Evolutionary conservation across 1,140 invertebrate genomes (phyloP).

Genomic region (Archegozetes longisetosus): DNA sequence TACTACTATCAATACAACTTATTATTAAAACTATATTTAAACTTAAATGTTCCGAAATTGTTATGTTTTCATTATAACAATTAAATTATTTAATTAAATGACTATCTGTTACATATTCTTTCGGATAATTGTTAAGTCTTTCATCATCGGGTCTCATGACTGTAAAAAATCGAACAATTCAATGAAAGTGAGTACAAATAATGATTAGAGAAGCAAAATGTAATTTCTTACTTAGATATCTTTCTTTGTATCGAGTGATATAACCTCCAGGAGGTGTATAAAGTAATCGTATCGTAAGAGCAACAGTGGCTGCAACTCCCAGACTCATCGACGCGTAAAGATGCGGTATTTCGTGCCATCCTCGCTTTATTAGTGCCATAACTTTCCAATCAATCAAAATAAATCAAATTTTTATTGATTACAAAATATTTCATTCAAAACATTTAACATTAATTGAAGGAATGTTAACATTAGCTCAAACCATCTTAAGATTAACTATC

Average conservation of each 20-base stretch:
- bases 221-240: neutral
- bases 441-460: too few species aligned
- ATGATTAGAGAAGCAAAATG: neutral
- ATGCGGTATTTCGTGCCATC: neutral
- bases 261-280: neutral
- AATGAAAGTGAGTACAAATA: neutral
- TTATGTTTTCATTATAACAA: neutral
- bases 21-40: too few species aligned
- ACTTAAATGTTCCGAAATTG: too few species aligned
- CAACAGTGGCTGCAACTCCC: neutral
- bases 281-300: neutral
- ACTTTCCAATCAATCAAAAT: too few species aligned
- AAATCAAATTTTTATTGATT: too few species aligned
- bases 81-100: neutral
- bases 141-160: constrained; percentile 7
- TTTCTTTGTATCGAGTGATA: neutral
- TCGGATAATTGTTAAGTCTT: neutral
- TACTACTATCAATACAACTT: too few species aligned
- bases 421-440: too few species aligned
- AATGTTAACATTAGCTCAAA: too few species aligned
- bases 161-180: neutral
- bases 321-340: neutral
- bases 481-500: too few species aligned
- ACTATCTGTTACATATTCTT: constrained; percentile 3
- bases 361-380: neutral